Percentiles rank a stretch among this genome's conserved stretches.
Evolutionary conservation across 2,888 invertebrate species (phyloP).

Genomic region (Eupithecia exiguata): DNA sequence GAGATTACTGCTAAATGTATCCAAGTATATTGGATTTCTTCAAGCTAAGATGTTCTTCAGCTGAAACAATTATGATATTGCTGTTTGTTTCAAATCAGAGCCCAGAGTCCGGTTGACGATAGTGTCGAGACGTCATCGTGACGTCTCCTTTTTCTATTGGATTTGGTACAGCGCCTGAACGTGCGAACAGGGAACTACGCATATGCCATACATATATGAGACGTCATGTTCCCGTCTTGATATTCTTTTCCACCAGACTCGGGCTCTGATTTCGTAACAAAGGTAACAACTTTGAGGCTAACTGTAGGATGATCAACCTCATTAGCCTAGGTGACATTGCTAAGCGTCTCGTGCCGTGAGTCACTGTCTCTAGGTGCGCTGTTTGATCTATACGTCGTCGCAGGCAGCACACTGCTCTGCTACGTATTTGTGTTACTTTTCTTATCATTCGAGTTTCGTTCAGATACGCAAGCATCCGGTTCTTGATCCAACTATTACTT

Average conservation of each 20-base stretch:
- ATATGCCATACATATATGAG: neutral
- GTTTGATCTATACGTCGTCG: slow-evolving; percentile 38
- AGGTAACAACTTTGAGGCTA: slow-evolving; percentile 7
- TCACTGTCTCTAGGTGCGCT: slow-evolving; percentile 42
- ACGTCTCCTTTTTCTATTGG: neutral
- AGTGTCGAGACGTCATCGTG: neutral
- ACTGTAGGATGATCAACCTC: slow-evolving; percentile 34
- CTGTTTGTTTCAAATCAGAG: neutral
- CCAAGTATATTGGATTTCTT: neutral
- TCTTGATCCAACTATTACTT: slow-evolving; percentile 36
- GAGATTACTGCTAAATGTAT: neutral
- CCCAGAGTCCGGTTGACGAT: neutral
- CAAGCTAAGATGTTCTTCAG: neutral
- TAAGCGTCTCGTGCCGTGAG: slow-evolving; percentile 34
- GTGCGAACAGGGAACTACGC: neutral
- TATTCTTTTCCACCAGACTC: neutral
- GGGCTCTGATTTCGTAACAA: neutral
- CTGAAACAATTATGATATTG: neutral
- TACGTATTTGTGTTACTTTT: slow-evolving; percentile 22
- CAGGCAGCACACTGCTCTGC: slow-evolving; percentile 3
- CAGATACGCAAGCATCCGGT: slow-evolving; percentile 29
- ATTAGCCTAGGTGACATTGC: slow-evolving; percentile 34
- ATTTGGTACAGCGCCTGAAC: neutral
- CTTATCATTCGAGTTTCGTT: slow-evolving; percentile 29
- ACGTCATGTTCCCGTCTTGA: neutral